Percentiles rank a stretch among this genome's conserved stretches.
Conservation (phyloP, 1,140 invertebrate species). For the Drosophila ohnishii region DNA sequence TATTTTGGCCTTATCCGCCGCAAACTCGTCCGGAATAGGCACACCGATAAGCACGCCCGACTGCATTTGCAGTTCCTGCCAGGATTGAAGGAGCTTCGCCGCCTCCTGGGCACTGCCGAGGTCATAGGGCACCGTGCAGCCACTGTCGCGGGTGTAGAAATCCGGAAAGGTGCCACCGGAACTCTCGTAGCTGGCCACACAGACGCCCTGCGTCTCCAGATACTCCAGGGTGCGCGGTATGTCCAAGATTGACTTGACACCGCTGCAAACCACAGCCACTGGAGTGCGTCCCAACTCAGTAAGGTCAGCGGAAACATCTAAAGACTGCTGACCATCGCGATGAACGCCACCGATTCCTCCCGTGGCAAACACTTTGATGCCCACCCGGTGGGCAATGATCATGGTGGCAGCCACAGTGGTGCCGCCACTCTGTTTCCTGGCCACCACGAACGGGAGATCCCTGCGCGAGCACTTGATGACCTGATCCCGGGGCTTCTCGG, state of each 20-base stretch:
- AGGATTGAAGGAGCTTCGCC: conserved; percentile 87
- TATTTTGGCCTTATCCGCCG: conserved; percentile 84
- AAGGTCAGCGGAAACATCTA: conserved; percentile 98
- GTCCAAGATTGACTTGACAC: conserved; percentile 98
- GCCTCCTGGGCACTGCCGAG: conserved; percentile 87
- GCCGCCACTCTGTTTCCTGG: conserved; percentile 91
- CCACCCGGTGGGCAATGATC: conserved; percentile 90
- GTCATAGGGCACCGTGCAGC: conserved; percentile 88
- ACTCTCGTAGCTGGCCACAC: conserved; percentile 88
- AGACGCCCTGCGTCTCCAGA: conserved; percentile 97
- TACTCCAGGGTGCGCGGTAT: conserved; percentile 97
- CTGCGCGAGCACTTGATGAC: conserved; percentile 91
- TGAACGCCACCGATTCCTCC: conserved; percentile 97
- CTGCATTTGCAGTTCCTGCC: conserved; percentile 86
- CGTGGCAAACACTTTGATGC: conserved; percentile 97
- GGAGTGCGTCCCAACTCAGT: conserved; percentile 93
- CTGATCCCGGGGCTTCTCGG: conserved; percentile 78
- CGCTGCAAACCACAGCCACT: conserved; percentile 96
- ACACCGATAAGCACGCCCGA: conserved; percentile 96
- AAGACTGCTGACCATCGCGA: conserved; percentile 90
- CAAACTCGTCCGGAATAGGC: conserved; percentile 91
- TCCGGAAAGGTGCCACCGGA: conserved; percentile 89
- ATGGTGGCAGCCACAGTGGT: conserved; percentile 98
- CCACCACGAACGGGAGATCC: conserved; percentile 91
- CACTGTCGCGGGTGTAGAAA: conserved; percentile 92